Evolutionary conservation across 2,888 invertebrate species (phyloP).

Genomic region (Tachina fera): DNA sequence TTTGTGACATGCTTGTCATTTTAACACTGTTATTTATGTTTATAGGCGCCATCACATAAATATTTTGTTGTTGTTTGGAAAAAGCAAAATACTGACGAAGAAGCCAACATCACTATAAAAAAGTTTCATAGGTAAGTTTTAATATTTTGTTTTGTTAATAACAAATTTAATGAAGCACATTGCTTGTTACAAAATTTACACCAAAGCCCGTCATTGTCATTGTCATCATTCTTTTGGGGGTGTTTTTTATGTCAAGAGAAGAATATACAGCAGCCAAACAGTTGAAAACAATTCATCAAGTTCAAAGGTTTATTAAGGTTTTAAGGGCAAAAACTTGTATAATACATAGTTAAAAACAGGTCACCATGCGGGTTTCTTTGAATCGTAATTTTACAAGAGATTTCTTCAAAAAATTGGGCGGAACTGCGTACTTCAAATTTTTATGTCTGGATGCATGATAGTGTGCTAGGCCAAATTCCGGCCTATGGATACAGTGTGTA

Average conservation of each 20-base stretch:
- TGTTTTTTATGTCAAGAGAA: not conserved
- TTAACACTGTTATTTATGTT: constrained; percentile 34
- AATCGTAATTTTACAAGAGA: too few relatives aligned
- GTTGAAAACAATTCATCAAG: too few relatives aligned
- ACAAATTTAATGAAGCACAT: constrained; percentile 46
- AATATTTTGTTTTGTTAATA: constrained; percentile 24
- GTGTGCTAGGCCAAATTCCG: too few relatives aligned
- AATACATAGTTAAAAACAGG: too few relatives aligned
- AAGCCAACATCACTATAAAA: not conserved
- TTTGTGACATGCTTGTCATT: constrained; percentile 48
- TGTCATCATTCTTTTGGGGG: not conserved
- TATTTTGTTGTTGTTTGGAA: not conserved
- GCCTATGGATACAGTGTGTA: too few relatives aligned
- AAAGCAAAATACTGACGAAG: not conserved
- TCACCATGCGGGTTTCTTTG: too few relatives aligned
- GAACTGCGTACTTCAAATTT: too few relatives aligned
- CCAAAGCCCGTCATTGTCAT: constrained; percentile 8
- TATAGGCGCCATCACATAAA: constrained; percentile 31
- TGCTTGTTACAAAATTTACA: constrained; percentile 38
- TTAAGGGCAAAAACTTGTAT: too few relatives aligned
- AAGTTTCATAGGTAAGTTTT: constrained; percentile 1
- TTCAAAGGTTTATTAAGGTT: too few relatives aligned
- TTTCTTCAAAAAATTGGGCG: too few relatives aligned
- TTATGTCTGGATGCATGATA: too few relatives aligned
- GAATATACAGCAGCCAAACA: not conserved